Percentiles rank a stretch among this genome's conserved stretches.
Evolutionary conservation across 53 echinoderm and acorn worm genomes (phyloP).

Genomic region (Echinometra lucunter): DNA sequence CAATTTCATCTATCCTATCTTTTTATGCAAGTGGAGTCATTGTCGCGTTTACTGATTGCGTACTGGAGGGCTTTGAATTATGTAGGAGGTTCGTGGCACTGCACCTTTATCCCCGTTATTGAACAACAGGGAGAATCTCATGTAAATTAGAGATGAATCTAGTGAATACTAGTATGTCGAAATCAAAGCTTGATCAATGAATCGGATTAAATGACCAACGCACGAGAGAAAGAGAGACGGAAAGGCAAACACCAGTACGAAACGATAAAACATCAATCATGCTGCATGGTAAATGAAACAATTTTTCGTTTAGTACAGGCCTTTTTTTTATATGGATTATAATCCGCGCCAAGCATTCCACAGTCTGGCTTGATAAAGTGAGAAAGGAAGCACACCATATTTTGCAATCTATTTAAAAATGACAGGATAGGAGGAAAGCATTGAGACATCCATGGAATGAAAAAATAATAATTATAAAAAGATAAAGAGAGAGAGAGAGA

Average conservation of each 20-base stretch:
- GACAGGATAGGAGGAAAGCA: too few relatives aligned
- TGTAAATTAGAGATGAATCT: not conserved
- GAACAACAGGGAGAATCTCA: not conserved
- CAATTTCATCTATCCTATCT: too few relatives aligned
- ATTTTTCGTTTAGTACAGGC: not conserved
- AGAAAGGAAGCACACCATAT: too few relatives aligned
- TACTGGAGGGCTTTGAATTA: not conserved
- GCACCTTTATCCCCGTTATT: not conserved
- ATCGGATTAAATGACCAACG: not conserved
- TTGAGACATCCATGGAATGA: too few relatives aligned
- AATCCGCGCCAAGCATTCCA: too few relatives aligned
- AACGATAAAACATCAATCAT: not conserved
- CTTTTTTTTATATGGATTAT: not conserved
- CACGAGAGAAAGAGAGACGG: not conserved
- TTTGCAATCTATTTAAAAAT: too few relatives aligned
- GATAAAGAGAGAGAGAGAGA: too few relatives aligned
- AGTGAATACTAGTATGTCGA: too few relatives aligned
- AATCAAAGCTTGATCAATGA: slow-evolving; percentile 4
- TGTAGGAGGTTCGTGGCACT: not conserved
- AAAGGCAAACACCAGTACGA: not conserved
- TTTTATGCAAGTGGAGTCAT: not conserved
- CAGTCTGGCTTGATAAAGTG: too few relatives aligned
- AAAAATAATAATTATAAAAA: too few relatives aligned
- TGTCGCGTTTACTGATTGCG: not conserved
- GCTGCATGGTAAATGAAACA: not conserved